Evolutionary conservation across 1,140 invertebrate species (phyloP).

Genomic region (Drosophila tropicalis): DNA sequence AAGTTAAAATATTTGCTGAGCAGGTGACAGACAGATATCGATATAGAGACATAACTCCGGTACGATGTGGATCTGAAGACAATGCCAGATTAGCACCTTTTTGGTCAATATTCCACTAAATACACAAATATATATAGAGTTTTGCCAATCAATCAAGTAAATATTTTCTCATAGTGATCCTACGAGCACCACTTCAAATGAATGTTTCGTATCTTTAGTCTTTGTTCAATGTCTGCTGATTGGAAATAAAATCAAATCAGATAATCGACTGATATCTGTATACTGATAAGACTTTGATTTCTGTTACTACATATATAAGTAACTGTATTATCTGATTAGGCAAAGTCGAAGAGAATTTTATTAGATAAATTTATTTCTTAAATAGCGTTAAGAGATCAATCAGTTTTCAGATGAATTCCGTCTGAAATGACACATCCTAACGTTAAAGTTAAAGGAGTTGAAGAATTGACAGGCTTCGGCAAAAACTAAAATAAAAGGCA

Average conservation of each 20-base stretch:
- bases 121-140: not conserved
- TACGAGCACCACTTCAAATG: not conserved
- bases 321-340: not conserved
- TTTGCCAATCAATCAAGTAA: conserved; percentile 8
- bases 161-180: conserved; percentile 6
- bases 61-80: conserved; percentile 5
- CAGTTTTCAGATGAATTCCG: too few relatives aligned
- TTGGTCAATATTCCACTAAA: not conserved
- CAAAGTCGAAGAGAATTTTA: not conserved
- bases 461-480: too few relatives aligned
- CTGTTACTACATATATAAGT: conserved; percentile 1
- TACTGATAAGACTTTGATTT: conserved; percentile 12
- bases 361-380: not conserved
- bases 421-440: too few relatives aligned
- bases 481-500: too few relatives aligned
- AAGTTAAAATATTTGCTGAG: conserved; percentile 72
- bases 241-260: conserved; percentile 5
- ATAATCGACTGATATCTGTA: conserved; percentile 1
- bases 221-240: not conserved
- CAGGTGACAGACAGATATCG: conserved; percentile 26
- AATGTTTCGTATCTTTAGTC: not conserved
- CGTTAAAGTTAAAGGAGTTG: not conserved
- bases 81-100: conserved; percentile 18
- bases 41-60: not conserved
- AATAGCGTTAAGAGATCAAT: too few relatives aligned